Percentiles rank a stretch among this genome's conserved stretches.
Conservation (phyloP, 2,888 invertebrate genomes). For the Baronia brevicornis region DNA sequence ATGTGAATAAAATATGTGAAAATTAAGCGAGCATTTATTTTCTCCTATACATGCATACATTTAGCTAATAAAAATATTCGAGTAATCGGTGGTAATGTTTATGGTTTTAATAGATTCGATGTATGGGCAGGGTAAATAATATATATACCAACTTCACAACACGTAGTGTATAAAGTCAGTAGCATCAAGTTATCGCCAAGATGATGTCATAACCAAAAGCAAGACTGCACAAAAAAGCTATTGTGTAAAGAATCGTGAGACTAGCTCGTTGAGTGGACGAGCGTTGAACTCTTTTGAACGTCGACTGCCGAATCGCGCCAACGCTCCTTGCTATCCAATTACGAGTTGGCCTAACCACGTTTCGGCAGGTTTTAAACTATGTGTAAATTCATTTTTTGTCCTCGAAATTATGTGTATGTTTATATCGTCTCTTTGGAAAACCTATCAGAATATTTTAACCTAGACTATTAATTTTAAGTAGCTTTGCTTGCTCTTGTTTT, state of each 20-base stretch:
- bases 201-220: slow-evolving; percentile 71
- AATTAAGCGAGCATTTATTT: too few relatives aligned
- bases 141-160: too few relatives aligned
- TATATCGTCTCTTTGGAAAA: too few relatives aligned
- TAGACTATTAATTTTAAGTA: too few relatives aligned
- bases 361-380: slow-evolving; percentile 31
- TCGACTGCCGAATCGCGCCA: slow-evolving; percentile 56
- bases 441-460: too few relatives aligned
- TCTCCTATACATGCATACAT: too few relatives aligned
- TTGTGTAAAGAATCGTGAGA: slow-evolving; percentile 69
- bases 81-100: too few relatives aligned
- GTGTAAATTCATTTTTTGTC: background rate
- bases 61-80: too few relatives aligned
- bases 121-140: too few relatives aligned
- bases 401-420: slow-evolving; percentile 1
- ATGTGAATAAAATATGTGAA: too few relatives aligned
- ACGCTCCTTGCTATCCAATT: slow-evolving; percentile 44
- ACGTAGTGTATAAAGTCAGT: slow-evolving; percentile 15
- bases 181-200: slow-evolving; percentile 22
- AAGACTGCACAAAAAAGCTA: slow-evolving; percentile 67
- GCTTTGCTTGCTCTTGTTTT: too few relatives aligned
- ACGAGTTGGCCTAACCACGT: slow-evolving; percentile 43
- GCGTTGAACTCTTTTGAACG: slow-evolving; percentile 70
- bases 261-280: slow-evolving; percentile 55
- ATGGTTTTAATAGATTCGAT: too few relatives aligned